phyloP scores from a whole-genome alignment of 2,797 vertebrate genomes.

The Dallia pectoralis region DNA sequence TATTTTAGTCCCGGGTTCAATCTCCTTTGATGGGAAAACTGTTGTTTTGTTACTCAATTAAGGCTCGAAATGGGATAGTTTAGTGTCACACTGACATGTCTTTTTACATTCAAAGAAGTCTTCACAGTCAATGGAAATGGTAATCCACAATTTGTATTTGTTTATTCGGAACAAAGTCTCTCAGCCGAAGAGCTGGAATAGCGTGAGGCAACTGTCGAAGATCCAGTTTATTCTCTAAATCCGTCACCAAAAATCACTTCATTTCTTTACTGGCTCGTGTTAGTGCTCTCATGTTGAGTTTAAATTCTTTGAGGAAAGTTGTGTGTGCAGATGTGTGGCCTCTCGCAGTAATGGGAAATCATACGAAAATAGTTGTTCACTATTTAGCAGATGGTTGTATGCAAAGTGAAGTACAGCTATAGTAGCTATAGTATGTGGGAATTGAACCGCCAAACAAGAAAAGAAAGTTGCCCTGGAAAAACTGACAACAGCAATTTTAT shows the following conservation, averaged over 20 bases:
- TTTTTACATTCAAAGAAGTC: neutral
- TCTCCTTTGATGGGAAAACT: conserved; percentile 28
- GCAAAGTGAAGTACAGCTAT: neutral
- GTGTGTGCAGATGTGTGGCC: neutral
- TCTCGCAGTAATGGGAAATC: neutral
- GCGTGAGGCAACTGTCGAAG: neutral
- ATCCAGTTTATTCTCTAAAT: neutral
- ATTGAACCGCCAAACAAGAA: too few species aligned
- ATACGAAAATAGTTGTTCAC: neutral
- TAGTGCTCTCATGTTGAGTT: neutral
- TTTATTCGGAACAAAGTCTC: neutral
- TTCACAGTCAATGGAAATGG: neutral
- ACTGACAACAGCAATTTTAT: too few species aligned
- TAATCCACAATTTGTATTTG: neutral
- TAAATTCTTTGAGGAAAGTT: neutral
- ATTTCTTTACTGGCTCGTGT: neutral
- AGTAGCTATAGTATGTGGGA: neutral
- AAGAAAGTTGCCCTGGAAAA: too few species aligned
- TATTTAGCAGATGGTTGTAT: neutral
- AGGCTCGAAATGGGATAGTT: conserved; percentile 8
- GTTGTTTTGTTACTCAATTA: conserved; percentile 7
- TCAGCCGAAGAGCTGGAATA: neutral
- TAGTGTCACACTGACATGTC: neutral
- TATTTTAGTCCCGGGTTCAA: conserved; percentile 16
- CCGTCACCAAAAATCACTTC: neutral